phyloP scores from a whole-genome alignment of 2,113 vertebrate species.

The Anas platyrhynchos region DNA sequence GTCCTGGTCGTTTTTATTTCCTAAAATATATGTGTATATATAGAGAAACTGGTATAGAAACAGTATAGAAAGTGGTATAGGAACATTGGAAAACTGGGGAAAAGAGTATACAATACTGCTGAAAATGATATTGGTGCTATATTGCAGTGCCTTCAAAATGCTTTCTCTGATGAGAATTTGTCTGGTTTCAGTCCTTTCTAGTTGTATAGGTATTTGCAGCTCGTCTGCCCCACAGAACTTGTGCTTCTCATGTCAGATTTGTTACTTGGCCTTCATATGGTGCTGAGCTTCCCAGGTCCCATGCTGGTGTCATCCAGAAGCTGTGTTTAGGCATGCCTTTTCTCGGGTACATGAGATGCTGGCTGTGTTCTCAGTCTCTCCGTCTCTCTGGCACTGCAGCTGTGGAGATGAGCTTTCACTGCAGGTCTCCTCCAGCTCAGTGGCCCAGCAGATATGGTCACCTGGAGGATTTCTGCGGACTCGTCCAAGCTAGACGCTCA shows the following conservation, averaged over 20 bases:
- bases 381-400: rapidly evolving
- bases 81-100: not conserved
- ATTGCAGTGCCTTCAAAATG: not conserved
- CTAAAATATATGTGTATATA: not conserved
- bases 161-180: not conserved
- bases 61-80: not conserved
- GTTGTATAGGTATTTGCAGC: not conserved
- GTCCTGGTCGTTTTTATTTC: not conserved
- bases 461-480: not conserved
- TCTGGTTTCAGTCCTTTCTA: not conserved
- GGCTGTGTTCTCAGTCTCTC: not conserved
- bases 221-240: not conserved
- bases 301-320: not conserved
- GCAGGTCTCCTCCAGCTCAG: not conserved
- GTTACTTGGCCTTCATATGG: rapidly evolving
- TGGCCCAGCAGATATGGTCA: not conserved
- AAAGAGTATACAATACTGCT: not conserved
- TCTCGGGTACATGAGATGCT: not conserved
- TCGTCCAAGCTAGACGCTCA: rapidly evolving
- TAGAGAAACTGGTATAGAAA: not conserved
- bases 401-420: not conserved
- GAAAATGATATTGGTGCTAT: not conserved
- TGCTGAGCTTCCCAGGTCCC: not conserved
- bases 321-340: rapidly evolving
- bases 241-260: rapidly evolving